phyloP scores from a whole-genome alignment of 2,797 vertebrate genomes.

The Eospalax fontanierii region DNA sequence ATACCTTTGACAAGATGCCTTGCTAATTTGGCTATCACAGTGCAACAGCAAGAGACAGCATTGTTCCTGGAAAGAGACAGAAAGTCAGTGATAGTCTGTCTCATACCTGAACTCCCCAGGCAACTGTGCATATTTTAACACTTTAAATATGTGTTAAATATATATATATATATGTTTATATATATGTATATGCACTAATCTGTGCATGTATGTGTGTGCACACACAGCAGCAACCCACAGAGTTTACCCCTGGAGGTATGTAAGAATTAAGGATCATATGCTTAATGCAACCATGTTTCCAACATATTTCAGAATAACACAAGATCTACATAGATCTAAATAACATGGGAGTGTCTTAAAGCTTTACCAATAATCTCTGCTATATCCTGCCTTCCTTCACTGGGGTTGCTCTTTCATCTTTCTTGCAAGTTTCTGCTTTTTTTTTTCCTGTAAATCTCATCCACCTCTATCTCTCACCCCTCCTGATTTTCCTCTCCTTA shows the following conservation, averaged over 20 bases:
- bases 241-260: background rate
- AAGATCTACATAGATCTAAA: background rate
- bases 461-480: background rate
- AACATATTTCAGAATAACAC: background rate
- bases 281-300: background rate
- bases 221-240: background rate
- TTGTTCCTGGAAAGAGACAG: background rate
- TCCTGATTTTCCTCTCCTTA: background rate
- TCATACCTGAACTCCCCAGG: background rate
- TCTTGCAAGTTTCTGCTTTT: background rate
- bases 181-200: background rate
- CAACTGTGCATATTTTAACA: background rate
- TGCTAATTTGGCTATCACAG: background rate
- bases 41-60: rapidly evolving
- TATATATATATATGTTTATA: background rate
- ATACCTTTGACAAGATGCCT: rapidly evolving
- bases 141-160: background rate
- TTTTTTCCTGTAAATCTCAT: background rate
- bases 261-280: background rate
- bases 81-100: background rate
- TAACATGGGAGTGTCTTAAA: background rate
- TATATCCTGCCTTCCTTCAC: background rate
- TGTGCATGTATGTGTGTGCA: background rate
- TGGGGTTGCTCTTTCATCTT: background rate
- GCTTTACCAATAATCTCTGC: background rate